phyloP scores from a whole-genome alignment of 2,113 vertebrate genomes.

The Phrynocephalus versicolor region DNA sequence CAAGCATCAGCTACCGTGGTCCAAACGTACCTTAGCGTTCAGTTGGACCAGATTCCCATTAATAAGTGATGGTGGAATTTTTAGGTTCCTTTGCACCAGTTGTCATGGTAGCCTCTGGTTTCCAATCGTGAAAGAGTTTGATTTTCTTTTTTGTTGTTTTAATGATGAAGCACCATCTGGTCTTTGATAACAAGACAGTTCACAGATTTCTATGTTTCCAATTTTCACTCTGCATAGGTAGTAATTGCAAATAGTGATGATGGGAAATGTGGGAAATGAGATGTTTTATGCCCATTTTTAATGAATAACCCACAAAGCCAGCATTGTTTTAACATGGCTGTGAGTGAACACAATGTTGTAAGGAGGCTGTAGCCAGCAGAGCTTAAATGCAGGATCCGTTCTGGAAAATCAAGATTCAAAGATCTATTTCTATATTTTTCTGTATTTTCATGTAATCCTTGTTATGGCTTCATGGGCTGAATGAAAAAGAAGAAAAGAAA shows the following conservation, averaged over 20 bases:
- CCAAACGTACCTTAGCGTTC: slow-evolving; percentile 16
- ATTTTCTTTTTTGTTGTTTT: slow-evolving; percentile 17
- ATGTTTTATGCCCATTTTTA: not conserved
- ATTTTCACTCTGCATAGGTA: slow-evolving; percentile 35
- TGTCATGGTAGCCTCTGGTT: slow-evolving; percentile 60
- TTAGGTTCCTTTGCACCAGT: slow-evolving; percentile 38
- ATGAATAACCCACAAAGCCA: slow-evolving; percentile 11
- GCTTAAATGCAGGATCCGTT: not conserved
- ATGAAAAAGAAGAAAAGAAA: not conserved
- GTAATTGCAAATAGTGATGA: slow-evolving; percentile 26
- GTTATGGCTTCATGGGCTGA: not conserved
- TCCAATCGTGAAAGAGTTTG: slow-evolving; percentile 12
- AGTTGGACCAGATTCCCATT: slow-evolving; percentile 45
- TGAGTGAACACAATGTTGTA: not conserved
- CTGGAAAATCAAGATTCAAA: not conserved
- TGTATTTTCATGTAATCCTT: not conserved
- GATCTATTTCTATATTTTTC: not conserved
- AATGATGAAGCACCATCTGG: slow-evolving; percentile 45
- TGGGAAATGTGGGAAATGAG: slow-evolving; percentile 8
- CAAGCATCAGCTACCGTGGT: slow-evolving; percentile 23
- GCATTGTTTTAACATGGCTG: slow-evolving; percentile 6
- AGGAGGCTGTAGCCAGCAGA: not conserved
- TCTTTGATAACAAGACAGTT: slow-evolving; percentile 35
- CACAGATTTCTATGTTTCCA: slow-evolving; percentile 29
- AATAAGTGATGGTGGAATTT: slow-evolving; percentile 49